Evolutionary conservation across 1,140 invertebrate species (phyloP).

Genomic region (Euwallacea similis): DNA sequence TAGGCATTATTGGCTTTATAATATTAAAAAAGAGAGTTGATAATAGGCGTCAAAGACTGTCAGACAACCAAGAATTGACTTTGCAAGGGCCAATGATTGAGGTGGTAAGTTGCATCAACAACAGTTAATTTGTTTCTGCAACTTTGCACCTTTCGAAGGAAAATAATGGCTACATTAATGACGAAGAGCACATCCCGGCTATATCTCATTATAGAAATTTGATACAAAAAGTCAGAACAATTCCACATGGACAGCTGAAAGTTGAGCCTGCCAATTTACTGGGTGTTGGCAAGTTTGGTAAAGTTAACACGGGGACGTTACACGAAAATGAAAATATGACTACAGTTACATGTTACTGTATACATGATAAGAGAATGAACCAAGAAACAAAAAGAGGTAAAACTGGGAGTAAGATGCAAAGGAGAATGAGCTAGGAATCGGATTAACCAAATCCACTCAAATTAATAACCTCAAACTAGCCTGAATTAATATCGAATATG

Average conservation of each 20-base stretch:
- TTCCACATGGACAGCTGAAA: slow-evolving; percentile 69
- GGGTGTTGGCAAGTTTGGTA: slow-evolving; percentile 74
- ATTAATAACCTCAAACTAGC: too few relatives aligned
- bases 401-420: neutral
- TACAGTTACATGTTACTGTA: slow-evolving; percentile 55
- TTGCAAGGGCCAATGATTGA: slow-evolving; percentile 68
- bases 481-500: neutral
- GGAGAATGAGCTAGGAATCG: neutral
- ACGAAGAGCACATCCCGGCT: slow-evolving; percentile 65
- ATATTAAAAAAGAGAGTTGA: slow-evolving; percentile 60
- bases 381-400: slow-evolving; percentile 60
- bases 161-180: slow-evolving; percentile 72
- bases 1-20: slow-evolving; percentile 63
- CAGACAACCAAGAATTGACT: slow-evolving; percentile 68
- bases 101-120: slow-evolving; percentile 52
- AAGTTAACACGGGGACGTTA: slow-evolving; percentile 68
- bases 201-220: slow-evolving; percentile 73
- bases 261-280: slow-evolving; percentile 68
- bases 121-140: slow-evolving; percentile 9
- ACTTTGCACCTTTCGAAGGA: slow-evolving; percentile 57
- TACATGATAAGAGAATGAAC: slow-evolving; percentile 62
- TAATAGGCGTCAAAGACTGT: slow-evolving; percentile 56
- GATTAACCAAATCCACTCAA: too few relatives aligned
- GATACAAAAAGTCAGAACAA: slow-evolving; percentile 71
- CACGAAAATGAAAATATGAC: slow-evolving; percentile 58